Conservation (phyloP, 30 jellyfish, hydroid and myxozoan species). For the Hydractinia echinata region DNA sequence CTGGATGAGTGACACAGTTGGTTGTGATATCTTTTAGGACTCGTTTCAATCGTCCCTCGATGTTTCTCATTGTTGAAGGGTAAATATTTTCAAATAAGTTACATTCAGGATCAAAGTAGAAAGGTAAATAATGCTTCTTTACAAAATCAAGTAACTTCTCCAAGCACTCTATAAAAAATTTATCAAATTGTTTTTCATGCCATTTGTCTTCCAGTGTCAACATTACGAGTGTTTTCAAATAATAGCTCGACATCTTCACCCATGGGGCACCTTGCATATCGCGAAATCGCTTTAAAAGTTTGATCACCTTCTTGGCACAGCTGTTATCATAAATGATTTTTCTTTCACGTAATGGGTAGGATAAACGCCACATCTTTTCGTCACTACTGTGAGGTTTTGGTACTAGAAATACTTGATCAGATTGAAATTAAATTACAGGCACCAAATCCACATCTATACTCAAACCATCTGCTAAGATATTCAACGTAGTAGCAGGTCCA, state of each 20-base stretch:
- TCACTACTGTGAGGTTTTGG: constrained; percentile 4
- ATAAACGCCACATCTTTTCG: constrained; percentile 26
- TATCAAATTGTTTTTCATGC: constrained; percentile 9
- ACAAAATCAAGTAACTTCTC: constrained; percentile 12
- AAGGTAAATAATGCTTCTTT: constrained; percentile 13
- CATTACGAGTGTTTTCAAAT: constrained; percentile 39
- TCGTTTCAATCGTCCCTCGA: constrained; percentile 21
- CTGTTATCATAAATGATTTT: constrained; percentile 19
- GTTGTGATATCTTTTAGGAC: constrained; percentile 6
- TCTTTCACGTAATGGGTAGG: constrained; percentile 23
- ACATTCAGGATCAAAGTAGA: constrained; percentile 18
- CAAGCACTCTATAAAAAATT: constrained; percentile 6
- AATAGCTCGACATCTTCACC: constrained; percentile 23
- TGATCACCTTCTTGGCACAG: constrained; percentile 41
- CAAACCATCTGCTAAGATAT: background rate
- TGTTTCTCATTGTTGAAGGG: background rate
- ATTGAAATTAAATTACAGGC: constrained; percentile 2
- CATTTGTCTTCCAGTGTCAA: constrained; percentile 16
- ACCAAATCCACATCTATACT: constrained; percentile 18
- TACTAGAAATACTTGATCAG: background rate
- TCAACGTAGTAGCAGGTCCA: constrained; percentile 22
- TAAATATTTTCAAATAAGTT: constrained; percentile 16
- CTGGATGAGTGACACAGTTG: constrained; percentile 1
- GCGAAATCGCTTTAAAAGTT: constrained; percentile 33
- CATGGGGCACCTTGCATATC: constrained; percentile 34